Conservation (phyloP, 2,888 invertebrate species). For the Coleophora flavipennella region DNA sequence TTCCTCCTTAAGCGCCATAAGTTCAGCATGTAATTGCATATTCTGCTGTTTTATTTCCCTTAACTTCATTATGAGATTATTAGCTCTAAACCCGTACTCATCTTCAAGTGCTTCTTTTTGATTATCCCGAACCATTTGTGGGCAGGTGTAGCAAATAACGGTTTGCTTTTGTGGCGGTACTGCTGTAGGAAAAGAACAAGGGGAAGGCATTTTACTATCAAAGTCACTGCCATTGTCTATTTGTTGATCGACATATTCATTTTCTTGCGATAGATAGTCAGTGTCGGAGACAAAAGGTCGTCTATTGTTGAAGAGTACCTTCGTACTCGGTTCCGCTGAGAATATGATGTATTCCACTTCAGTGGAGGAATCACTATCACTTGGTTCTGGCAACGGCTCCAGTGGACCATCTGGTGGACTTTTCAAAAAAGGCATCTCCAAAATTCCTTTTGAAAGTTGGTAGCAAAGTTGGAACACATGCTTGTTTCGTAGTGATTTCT, state of each 20-base stretch:
- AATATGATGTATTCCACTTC: constrained; percentile 40
- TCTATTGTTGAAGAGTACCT: constrained; percentile 27
- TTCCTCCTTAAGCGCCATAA: constrained; percentile 35
- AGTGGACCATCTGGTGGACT: constrained; percentile 33
- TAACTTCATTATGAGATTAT: constrained; percentile 45
- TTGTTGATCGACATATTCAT: constrained; percentile 12
- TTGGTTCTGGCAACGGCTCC: constrained; percentile 28
- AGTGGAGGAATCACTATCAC: constrained; percentile 33
- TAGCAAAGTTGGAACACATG: constrained; percentile 51
- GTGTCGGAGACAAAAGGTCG: constrained; percentile 23
- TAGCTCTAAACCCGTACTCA: constrained; percentile 38
- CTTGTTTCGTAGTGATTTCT: constrained; percentile 48
- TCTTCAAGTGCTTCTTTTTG: constrained; percentile 16
- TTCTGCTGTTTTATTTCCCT: constrained; percentile 58
- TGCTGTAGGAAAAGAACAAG: too few relatives aligned
- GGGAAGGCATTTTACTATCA: constrained; percentile 8
- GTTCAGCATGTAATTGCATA: constrained; percentile 36
- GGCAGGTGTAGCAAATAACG: constrained; percentile 24
- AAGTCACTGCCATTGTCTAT: constrained; percentile 14
- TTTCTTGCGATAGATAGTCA: constrained; percentile 26
- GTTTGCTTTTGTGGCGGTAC: constrained; percentile 14
- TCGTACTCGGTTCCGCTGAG: constrained; percentile 29
- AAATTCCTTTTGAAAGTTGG: constrained; percentile 45
- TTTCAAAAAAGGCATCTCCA: constrained; percentile 44
- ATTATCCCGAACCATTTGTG: constrained; percentile 18